Evolutionary conservation across 2,113 vertebrate genomes (phyloP), one percentile per base, ranked within the genome.

Genomic region (Marmota monax): DNA sequence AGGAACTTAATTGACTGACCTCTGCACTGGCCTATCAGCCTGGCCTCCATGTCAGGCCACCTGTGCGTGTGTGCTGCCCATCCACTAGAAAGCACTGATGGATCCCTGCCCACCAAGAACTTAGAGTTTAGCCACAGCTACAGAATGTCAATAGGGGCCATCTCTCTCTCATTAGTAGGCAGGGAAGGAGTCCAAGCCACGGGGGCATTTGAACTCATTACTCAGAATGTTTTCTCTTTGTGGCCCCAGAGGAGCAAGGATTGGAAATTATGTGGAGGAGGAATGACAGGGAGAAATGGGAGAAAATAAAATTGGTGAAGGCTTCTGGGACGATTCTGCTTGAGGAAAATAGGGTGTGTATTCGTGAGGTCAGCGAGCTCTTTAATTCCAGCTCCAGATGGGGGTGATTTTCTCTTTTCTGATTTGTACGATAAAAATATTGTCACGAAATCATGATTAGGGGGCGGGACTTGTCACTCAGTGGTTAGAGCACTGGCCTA

Each of bases 361-460:
- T 88, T 93, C 63, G 3, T 87, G 25, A 88, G 72, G 45, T 42
- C 65, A 45, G 1, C 18, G 63, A 87, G 51, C 61, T 78, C 22
- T 45, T 2, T 27, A 34, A 77, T 70, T 88, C 42, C 9, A 51
- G 48, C 42, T 78, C 77, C 48, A 86, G 70, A 85, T 2, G 2
- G 45, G 45, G 65, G 13, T n/a, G 61, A 25, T 88, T 88, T 94
- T 84, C 14, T 67, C 13, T 58, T 70, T 61, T 82, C 42, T 84
- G 63, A 77, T 93, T 93, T 95, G 61, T 73, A 56, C 39, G 39
- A 51, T 86, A 51, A 74, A 90, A 82, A 79, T 74, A 58, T 58
- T 88, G 13, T 85, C 85, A 70, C 90, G 69, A 42, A 39, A 27
- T 93, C 73, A 39, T 34, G 37, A 79, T 80, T 72, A 83, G 14